Conservation (phyloP, 1,140 invertebrate species). For the Artemia franciscana region DNA sequence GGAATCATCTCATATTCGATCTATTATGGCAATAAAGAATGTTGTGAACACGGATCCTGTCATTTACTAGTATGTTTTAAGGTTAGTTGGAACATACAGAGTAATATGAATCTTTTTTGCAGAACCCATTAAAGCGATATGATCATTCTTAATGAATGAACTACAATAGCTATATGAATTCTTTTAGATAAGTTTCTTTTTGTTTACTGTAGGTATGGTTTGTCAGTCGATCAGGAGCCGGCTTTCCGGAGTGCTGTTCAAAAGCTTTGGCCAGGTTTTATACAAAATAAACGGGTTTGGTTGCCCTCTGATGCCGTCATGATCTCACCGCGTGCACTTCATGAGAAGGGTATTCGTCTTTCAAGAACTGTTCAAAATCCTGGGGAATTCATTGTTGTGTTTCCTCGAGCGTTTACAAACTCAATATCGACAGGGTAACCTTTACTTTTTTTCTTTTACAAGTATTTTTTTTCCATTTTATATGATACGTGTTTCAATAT, state of each 20-base stretch:
- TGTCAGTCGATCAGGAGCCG: constrained; percentile 47
- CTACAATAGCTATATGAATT: too few species aligned
- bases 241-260: constrained; percentile 46
- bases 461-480: neutral
- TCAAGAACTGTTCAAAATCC: constrained; percentile 58
- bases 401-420: constrained; percentile 69
- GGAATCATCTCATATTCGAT: too few species aligned
- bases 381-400: constrained; percentile 72
- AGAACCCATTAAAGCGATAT: too few species aligned
- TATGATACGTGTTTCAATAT: neutral
- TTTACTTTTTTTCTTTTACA: neutral
- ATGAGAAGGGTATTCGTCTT: constrained; percentile 46
- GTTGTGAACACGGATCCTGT: too few species aligned
- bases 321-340: constrained; percentile 62
- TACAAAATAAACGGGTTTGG: constrained; percentile 56
- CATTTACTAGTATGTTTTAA: too few species aligned
- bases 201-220: constrained; percentile 49
- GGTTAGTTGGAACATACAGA: too few species aligned
- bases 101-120: too few species aligned
- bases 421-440: constrained; percentile 41
- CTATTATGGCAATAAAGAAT: too few species aligned
- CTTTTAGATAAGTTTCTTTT: too few species aligned
- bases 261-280: constrained; percentile 48
- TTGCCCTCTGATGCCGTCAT: constrained; percentile 77
- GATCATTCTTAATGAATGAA: too few species aligned